Evolutionary conservation across 2,888 invertebrate species (phyloP).

Genomic region (Philopedon plagiatum): DNA sequence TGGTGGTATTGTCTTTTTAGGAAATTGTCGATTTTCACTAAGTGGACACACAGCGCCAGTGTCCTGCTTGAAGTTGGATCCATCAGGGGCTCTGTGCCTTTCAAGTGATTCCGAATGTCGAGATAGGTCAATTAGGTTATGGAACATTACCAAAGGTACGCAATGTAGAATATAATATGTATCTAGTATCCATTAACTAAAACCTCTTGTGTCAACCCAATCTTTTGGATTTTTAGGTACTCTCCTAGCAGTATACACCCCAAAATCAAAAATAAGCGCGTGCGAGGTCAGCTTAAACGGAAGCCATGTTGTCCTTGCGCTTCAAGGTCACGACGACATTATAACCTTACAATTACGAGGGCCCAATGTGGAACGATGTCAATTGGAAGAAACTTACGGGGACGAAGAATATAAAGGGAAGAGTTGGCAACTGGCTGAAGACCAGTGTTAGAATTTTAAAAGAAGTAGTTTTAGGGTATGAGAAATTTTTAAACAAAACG

Average conservation of each 20-base stretch:
- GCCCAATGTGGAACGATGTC: slow-evolving; percentile 58
- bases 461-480: background rate
- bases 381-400: slow-evolving; percentile 68
- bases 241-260: slow-evolving; percentile 84
- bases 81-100: slow-evolving; percentile 80
- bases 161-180: too few species aligned
- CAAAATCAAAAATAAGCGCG: slow-evolving; percentile 80
- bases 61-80: slow-evolving; percentile 80
- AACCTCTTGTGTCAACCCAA: slow-evolving; percentile 51
- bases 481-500: background rate
- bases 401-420: slow-evolving; percentile 73
- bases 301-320: slow-evolving; percentile 77
- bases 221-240: too few species aligned
- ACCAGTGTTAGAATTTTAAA: slow-evolving; percentile 64
- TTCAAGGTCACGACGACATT: slow-evolving; percentile 77
- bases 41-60: slow-evolving; percentile 86
- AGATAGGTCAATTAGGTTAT: slow-evolving; percentile 84
- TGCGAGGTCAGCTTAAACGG: slow-evolving; percentile 85
- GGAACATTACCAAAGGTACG: slow-evolving; percentile 87
- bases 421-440: slow-evolving; percentile 73
- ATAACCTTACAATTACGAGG: slow-evolving; percentile 76
- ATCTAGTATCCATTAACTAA: background rate
- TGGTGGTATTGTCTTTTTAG: slow-evolving; percentile 64
- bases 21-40: slow-evolving; percentile 83
- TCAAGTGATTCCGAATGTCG: slow-evolving; percentile 81